A percentile compares a stretch with the other conserved stretches of the same genome.
Evolutionary conservation across 2,797 vertebrate genomes (phyloP).

Genomic region (Anguilla anguilla): DNA sequence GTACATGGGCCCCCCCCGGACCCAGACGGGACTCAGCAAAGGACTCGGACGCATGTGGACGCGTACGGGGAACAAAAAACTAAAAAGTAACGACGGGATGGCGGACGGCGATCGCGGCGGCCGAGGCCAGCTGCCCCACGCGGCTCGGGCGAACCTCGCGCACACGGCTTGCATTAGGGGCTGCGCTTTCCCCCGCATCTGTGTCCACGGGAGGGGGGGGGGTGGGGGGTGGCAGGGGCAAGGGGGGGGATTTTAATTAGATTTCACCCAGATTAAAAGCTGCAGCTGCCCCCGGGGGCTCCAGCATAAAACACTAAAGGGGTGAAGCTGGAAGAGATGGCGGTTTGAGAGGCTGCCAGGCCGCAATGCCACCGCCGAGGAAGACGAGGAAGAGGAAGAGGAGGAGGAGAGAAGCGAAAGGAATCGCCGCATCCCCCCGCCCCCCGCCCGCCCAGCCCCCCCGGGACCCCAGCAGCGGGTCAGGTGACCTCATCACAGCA

Average conservation of each 20-base stretch:
- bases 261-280: constrained; percentile 37
- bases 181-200: constrained; percentile 31
- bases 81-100: too few relatives aligned
- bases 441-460: too few relatives aligned
- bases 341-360: constrained; percentile 18
- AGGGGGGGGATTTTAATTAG: constrained; percentile 19
- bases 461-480: neutral
- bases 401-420: neutral
- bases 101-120: neutral
- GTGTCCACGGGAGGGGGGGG: constrained; percentile 9
- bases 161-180: constrained; percentile 33
- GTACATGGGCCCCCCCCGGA: neutral
- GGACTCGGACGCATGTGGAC: too few relatives aligned
- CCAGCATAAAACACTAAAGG: constrained; percentile 23
- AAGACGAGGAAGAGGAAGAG: neutral
- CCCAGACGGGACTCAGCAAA: too few relatives aligned
- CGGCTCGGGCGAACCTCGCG: constrained; percentile 27
- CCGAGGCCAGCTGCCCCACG: neutral
- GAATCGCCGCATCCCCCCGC: neutral
- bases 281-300: constrained; percentile 32
- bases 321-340: constrained; percentile 11
- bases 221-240: constrained; percentile 11
- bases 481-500: neutral
- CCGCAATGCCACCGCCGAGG: neutral
- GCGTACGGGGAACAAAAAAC: constrained; percentile 36